Percentiles rank a stretch among this genome's conserved stretches.
Evolutionary conservation across 2,888 invertebrate species (phyloP).

Genomic region (Seira ritae): DNA sequence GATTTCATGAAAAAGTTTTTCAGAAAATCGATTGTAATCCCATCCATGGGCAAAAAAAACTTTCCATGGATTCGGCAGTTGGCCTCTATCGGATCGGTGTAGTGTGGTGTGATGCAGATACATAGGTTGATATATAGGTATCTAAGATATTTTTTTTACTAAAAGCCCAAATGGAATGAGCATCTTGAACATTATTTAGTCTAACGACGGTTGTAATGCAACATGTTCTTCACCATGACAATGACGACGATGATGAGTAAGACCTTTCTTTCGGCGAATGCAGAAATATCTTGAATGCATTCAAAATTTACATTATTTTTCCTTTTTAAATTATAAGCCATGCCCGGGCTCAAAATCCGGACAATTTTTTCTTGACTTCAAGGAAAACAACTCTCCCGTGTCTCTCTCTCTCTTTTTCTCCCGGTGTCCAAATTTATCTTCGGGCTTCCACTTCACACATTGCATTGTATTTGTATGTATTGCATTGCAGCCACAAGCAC

Average conservation of each 20-base stretch:
- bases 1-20: too few species aligned
- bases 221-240: background rate
- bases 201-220: background rate
- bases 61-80: too few species aligned
- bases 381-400: background rate
- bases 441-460: background rate
- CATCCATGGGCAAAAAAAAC: too few species aligned
- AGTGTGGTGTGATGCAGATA: too few species aligned
- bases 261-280: background rate
- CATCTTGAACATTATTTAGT: too few species aligned
- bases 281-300: background rate
- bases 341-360: background rate
- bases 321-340: background rate
- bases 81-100: too few species aligned
- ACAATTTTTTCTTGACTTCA: background rate
- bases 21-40: too few species aligned
- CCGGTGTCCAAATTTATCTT: slow-evolving; percentile 4
- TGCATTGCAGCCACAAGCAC: too few species aligned
- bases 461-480: too few species aligned
- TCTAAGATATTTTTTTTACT: too few species aligned
- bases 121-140: too few species aligned
- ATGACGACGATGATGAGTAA: background rate
- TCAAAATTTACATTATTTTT: background rate
- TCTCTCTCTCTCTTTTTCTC: background rate
- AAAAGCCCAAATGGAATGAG: too few species aligned